A percentile compares a stretch with the other conserved stretches of the same genome.
Conservation (phyloP, 2,888 invertebrate species). For the Rhagium mordax region DNA sequence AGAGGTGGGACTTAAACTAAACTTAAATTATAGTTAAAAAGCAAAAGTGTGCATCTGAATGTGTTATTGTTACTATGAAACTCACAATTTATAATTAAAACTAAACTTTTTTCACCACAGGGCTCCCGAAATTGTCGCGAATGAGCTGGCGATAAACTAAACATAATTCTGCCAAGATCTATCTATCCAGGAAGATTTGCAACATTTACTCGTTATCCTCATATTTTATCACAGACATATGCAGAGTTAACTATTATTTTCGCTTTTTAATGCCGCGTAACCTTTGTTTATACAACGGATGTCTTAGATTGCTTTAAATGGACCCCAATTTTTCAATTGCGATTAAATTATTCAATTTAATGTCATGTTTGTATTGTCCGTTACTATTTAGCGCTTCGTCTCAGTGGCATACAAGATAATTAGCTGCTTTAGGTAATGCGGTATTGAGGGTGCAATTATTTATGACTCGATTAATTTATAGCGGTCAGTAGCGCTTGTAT, state of each 20-base stretch:
- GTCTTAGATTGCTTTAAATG: conserved; percentile 38
- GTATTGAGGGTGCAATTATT: not conserved
- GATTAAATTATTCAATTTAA: conserved; percentile 43
- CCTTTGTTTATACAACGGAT: conserved; percentile 23
- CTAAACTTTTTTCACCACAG: not conserved
- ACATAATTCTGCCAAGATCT: not conserved
- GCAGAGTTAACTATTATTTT: conserved; percentile 13
- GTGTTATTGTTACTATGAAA: not conserved
- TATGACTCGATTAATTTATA: too few relatives aligned
- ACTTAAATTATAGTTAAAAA: not conserved
- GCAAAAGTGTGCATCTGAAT: not conserved
- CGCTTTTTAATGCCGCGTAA: not conserved
- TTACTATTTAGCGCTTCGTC: not conserved
- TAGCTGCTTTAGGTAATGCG: not conserved
- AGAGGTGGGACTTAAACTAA: too few relatives aligned
- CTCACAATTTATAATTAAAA: not conserved
- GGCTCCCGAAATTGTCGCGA: not conserved
- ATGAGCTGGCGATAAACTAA: not conserved
- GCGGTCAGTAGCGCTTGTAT: too few relatives aligned
- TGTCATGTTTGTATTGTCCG: conserved; percentile 8
- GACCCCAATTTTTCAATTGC: conserved; percentile 48
- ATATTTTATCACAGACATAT: conserved; percentile 28
- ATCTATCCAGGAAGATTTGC: not conserved
- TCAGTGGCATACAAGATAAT: not conserved
- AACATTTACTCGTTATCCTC: not conserved